phyloP scores from a whole-genome alignment of 2,888 invertebrate species.

The Alcis repandata region DNA sequence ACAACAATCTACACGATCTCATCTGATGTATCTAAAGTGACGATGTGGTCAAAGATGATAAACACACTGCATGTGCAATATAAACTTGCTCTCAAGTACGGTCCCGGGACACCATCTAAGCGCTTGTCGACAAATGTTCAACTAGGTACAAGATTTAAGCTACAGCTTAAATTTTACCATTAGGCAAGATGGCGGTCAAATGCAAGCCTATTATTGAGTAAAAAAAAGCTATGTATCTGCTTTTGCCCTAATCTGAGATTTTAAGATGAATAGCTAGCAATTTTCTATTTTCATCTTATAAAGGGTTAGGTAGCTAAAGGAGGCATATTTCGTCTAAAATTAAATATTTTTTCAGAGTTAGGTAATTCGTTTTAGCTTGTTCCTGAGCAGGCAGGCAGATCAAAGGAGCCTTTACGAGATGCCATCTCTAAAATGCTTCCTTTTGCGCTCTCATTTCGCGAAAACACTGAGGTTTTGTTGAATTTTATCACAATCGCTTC shows the following conservation, averaged over 20 bases:
- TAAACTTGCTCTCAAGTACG: too few species aligned
- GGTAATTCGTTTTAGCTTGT: slow-evolving; percentile 20
- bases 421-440: slow-evolving; percentile 26
- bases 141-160: too few species aligned
- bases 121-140: too few species aligned
- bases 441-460: slow-evolving; percentile 21
- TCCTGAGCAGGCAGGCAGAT: slow-evolving; percentile 11
- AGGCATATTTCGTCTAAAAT: slow-evolving; percentile 17
- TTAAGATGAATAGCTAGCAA: neutral
- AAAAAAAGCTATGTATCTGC: too few species aligned
- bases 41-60: too few species aligned
- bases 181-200: too few species aligned
- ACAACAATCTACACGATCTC: too few species aligned
- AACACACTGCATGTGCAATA: too few species aligned
- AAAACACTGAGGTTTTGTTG: slow-evolving; percentile 15
- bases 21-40: neutral
- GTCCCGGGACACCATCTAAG: too few species aligned
- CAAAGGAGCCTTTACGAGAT: slow-evolving; percentile 30
- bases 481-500: slow-evolving; percentile 16
- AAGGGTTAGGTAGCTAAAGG: neutral
- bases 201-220: too few species aligned
- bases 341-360: slow-evolving; percentile 15
- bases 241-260: neutral
- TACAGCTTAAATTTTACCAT: too few species aligned
- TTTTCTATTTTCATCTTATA: neutral